Evolutionary conservation across 2,113 vertebrate genomes (phyloP).

Genomic region (Leptobrachium leishanense): DNA sequence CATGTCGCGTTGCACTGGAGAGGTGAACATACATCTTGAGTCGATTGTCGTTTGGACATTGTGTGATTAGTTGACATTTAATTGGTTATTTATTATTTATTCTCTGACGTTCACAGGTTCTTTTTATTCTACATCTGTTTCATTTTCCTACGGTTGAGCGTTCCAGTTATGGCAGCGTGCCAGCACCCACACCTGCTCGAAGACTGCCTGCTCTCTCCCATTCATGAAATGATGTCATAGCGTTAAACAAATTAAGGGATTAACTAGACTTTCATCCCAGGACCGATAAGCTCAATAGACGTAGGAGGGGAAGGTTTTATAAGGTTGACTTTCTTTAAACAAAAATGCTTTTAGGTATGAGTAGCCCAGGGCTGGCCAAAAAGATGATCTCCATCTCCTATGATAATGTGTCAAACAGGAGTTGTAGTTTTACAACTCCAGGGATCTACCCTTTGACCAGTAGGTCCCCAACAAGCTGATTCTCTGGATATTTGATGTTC

Average conservation of each 20-base stretch:
- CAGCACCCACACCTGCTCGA: constrained; percentile 15
- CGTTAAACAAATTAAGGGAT: constrained; percentile 18
- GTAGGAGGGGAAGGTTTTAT: no score
- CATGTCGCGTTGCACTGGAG: not conserved
- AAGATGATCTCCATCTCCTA: no score
- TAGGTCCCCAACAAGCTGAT: no score
- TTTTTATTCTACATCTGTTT: constrained; percentile 9
- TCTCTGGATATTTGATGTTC: no score
- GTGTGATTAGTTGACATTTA: constrained; percentile 13
- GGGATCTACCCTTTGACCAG: no score
- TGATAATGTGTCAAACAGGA: no score
- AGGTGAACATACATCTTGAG: not conserved
- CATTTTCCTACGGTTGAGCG: not conserved
- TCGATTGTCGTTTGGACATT: not conserved
- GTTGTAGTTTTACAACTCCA: no score
- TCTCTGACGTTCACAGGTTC: not conserved
- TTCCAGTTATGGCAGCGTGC: not conserved
- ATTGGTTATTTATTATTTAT: constrained; percentile 26
- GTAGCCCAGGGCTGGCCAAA: no score
- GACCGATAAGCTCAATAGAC: not conserved
- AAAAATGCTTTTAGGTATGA: no score
- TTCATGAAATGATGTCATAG: constrained; percentile 37
- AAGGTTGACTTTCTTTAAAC: no score
- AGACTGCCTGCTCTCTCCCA: not conserved
- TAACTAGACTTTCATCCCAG: not conserved